These are phyloP conservation scores for Zygogramma bicolorata DNA, from an alignment of 2,888 invertebrate genomes.

Conservation along the genomic window DNA sequence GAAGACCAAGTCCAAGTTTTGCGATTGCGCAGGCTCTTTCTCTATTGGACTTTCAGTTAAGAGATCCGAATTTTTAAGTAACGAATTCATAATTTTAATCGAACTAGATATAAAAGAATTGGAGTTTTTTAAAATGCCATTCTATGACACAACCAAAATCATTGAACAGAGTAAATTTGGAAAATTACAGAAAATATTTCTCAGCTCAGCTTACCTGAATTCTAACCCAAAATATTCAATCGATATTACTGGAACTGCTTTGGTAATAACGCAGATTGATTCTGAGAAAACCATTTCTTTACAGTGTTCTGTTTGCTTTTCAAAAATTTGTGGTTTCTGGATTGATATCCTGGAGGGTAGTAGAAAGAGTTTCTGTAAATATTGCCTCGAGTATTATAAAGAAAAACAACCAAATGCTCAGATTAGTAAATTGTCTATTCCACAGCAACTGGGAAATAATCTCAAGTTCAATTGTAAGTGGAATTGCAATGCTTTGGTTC, in stretches of 20 bases:
- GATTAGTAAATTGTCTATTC: not conserved
- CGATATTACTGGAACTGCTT: not conserved
- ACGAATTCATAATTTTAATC: not conserved
- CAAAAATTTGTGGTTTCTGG: not conserved
- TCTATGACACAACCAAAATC: not conserved
- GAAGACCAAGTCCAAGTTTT: not conserved
- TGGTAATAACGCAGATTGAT: not conserved
- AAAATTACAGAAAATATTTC: not conserved
- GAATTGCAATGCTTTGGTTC: not conserved
- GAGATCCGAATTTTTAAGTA: not conserved
- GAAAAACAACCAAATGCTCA: not conserved
- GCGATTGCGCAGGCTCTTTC: not conserved
- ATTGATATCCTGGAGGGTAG: not conserved
- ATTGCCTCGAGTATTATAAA: not conserved
- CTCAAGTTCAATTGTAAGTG: not conserved
- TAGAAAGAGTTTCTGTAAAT: not conserved
- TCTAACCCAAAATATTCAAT: not conserved
- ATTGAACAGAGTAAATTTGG: not conserved
- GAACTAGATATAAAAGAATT: not conserved
- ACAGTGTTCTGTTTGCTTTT: not conserved
- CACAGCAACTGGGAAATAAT: not conserved
- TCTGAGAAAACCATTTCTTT: not conserved
- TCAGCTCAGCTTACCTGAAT: not conserved
- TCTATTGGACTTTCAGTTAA: not conserved
- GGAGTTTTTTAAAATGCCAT: not conserved